Conservation (phyloP, 2,888 invertebrate species). For the Erebia ligea region DNA sequence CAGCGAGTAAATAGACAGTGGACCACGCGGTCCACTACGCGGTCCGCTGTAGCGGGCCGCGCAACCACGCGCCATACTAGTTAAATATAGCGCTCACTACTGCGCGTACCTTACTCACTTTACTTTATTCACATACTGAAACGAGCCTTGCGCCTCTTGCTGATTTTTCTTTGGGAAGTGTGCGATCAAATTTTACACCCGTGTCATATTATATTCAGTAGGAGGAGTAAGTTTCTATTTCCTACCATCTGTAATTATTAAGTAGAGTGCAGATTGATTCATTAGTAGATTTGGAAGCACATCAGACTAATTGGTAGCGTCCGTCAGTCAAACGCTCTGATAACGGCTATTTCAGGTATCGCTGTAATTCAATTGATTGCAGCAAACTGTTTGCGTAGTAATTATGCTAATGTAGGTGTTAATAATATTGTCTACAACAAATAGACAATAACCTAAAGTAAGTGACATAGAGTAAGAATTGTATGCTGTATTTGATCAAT, state of each 20-base stretch:
- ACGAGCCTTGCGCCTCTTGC: too few relatives aligned
- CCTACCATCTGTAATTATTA: constrained; percentile 28
- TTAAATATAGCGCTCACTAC: too few relatives aligned
- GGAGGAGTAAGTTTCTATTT: constrained; percentile 22
- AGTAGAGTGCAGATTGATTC: constrained; percentile 28
- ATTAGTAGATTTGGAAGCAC: constrained; percentile 32
- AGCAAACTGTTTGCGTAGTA: constrained; percentile 2
- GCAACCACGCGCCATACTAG: too few relatives aligned
- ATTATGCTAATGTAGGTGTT: constrained; percentile 4
- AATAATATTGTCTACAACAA: background rate
- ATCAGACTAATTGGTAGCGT: constrained; percentile 36
- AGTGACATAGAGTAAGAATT: background rate
- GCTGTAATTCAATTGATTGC: constrained; percentile 11
- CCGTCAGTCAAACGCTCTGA: constrained; percentile 27
- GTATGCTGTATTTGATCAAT: background rate
- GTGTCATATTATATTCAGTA: constrained; percentile 4
- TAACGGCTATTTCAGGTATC: constrained; percentile 31
- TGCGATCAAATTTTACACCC: too few relatives aligned
- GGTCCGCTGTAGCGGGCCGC: too few relatives aligned
- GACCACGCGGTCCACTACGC: too few relatives aligned
- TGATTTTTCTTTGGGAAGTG: too few relatives aligned
- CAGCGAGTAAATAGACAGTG: too few relatives aligned
- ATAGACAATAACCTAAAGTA: background rate
- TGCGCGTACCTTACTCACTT: too few relatives aligned
- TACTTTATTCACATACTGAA: too few relatives aligned